A percentile compares a stretch with the other conserved stretches of the same genome.
These are phyloP conservation scores for Callithrix jacchus DNA, from an alignment of 2,113 vertebrate genomes.

Conservation along the genomic window DNA sequence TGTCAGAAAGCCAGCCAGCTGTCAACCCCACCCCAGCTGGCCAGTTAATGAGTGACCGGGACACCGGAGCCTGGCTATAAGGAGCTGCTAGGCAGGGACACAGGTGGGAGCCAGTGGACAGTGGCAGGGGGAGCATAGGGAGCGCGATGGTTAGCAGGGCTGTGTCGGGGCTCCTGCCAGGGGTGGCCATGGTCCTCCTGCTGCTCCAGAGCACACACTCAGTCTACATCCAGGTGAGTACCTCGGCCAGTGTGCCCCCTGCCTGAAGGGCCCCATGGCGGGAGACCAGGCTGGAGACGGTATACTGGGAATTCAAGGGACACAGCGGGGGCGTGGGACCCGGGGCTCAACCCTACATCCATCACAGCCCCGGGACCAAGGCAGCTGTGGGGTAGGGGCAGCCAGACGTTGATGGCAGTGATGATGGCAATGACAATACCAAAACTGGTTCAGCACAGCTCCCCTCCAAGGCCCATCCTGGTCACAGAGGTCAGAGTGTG, in stretches of 20 bases:
- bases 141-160: not conserved
- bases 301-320: not conserved
- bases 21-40: conserved; percentile 56
- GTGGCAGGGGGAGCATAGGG: not conserved
- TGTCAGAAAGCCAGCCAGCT: conserved; percentile 51
- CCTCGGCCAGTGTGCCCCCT: not conserved
- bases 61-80: conserved; percentile 54
- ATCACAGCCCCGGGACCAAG: not conserved
- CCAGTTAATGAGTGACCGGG: conserved; percentile 72
- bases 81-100: not conserved
- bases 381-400: not conserved
- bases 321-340: too few relatives aligned
- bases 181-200: conserved; percentile 2
- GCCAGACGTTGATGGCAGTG: rapidly evolving
- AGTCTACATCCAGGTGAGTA: conserved; percentile 72
- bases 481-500: not conserved
- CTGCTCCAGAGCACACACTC: conserved; percentile 50
- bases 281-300: not conserved
- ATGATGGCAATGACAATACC: not conserved
- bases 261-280: not conserved
- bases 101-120: not conserved
- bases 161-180: not conserved
- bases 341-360: not conserved
- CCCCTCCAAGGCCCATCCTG: not conserved
- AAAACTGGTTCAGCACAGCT: not conserved